Evolutionary conservation across 2,888 invertebrate genomes (phyloP).

Genomic region (Empis stercorea): DNA sequence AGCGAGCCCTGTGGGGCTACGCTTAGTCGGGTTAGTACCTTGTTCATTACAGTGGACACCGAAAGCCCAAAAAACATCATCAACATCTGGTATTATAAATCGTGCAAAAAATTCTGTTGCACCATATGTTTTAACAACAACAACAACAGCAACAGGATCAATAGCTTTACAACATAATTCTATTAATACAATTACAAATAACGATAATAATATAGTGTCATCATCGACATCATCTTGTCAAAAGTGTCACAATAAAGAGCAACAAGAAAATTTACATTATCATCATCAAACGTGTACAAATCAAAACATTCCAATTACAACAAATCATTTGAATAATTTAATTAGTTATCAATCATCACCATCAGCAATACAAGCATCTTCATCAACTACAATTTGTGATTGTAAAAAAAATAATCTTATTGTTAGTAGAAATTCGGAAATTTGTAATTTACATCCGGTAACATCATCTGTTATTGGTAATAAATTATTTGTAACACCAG

Average conservation of each 20-base stretch:
- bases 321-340: neutral
- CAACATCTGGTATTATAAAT: conserved; percentile 8
- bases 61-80: conserved; percentile 25
- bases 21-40: conserved; percentile 31
- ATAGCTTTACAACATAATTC: conserved; percentile 2
- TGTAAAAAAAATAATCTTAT: neutral
- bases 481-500: neutral
- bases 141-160: conserved; percentile 8
- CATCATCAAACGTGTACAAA: neutral
- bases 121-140: conserved; percentile 21
- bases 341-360: neutral
- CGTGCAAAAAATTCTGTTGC: conserved; percentile 19
- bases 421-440: neutral
- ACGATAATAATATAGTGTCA: conserved; percentile 8
- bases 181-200: neutral
- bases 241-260: conserved; percentile 12
- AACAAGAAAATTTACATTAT: conserved; percentile 1
- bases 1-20: conserved; percentile 28
- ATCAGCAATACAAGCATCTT: too few relatives aligned
- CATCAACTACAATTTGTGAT: neutral
- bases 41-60: conserved; percentile 25
- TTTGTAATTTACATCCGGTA: neutral
- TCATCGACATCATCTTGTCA: conserved; percentile 10
- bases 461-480: neutral
- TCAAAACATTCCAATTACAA: neutral